phyloP scores from a whole-genome alignment of 2,797 vertebrate species.

The Micropoecilia bifurca region DNA sequence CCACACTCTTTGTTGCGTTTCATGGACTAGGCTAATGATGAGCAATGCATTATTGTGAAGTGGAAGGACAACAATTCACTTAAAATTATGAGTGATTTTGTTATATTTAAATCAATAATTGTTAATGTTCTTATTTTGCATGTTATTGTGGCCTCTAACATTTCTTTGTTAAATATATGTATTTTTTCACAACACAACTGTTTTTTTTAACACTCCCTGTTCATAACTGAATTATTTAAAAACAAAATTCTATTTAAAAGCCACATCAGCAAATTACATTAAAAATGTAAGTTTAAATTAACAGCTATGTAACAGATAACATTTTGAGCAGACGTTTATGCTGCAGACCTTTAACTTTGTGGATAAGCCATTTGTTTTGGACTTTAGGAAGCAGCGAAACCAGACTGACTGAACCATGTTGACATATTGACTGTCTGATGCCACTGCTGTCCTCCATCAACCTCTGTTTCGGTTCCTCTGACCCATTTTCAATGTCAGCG shows the following conservation, averaged over 20 bases:
- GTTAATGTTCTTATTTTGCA: neutral
- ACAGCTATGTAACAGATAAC: neutral
- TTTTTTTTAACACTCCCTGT: neutral
- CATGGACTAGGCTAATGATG: no score
- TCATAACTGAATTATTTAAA: neutral
- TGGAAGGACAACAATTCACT: neutral
- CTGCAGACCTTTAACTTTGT: neutral
- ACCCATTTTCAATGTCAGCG: slow-evolving; percentile 25
- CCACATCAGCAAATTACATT: neutral
- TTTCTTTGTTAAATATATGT: neutral
- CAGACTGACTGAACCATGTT: neutral
- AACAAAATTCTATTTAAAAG: neutral
- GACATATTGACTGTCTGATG: slow-evolving; percentile 2
- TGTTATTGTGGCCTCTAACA: neutral
- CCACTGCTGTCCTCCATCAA: neutral
- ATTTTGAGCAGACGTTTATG: neutral
- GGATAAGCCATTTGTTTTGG: neutral
- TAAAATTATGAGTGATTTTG: neutral
- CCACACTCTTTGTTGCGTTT: neutral
- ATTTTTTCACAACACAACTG: neutral
- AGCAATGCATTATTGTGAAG: neutral
- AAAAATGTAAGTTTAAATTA: neutral
- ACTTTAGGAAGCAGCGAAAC: neutral
- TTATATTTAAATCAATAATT: neutral
- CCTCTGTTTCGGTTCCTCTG: slow-evolving; percentile 30